These are phyloP conservation scores for Cherax quadricarinatus DNA, from an alignment of 1,140 invertebrate species.

Conservation along the genomic window DNA sequence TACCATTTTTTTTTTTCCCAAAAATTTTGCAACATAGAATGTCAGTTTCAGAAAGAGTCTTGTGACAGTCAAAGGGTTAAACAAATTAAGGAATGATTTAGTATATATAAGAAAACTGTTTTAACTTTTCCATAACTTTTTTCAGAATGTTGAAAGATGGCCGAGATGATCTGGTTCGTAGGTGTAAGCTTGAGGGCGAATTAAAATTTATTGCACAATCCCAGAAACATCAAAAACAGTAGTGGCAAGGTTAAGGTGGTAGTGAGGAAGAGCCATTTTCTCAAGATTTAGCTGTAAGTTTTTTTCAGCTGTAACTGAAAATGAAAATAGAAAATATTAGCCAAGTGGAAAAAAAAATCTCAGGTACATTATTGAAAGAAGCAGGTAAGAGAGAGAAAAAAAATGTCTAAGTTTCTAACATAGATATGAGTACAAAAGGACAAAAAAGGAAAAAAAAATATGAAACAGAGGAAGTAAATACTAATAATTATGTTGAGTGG, in stretches of 20 bases:
- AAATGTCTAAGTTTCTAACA: background rate
- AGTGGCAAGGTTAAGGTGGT: conserved; percentile 16
- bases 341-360: background rate
- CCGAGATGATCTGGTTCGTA: conserved; percentile 13
- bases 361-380: background rate
- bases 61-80: no score
- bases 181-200: background rate
- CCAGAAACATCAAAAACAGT: background rate
- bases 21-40: no score
- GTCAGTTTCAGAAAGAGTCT: no score
- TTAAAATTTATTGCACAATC: background rate
- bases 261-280: background rate
- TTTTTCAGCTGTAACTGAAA: background rate
- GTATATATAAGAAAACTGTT: no score
- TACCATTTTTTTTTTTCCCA: no score
- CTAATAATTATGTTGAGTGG: background rate
- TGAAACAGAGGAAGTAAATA: background rate
- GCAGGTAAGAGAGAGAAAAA: background rate
- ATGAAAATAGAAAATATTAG: background rate
- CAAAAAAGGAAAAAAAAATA: background rate
- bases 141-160: conserved; percentile 21
- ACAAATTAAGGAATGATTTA: no score
- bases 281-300: background rate
- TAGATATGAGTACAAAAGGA: background rate
- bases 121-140: background rate